These are phyloP conservation scores for Mythimna loreyi DNA, from an alignment of 2,888 invertebrate species.

Conservation along the genomic window DNA sequence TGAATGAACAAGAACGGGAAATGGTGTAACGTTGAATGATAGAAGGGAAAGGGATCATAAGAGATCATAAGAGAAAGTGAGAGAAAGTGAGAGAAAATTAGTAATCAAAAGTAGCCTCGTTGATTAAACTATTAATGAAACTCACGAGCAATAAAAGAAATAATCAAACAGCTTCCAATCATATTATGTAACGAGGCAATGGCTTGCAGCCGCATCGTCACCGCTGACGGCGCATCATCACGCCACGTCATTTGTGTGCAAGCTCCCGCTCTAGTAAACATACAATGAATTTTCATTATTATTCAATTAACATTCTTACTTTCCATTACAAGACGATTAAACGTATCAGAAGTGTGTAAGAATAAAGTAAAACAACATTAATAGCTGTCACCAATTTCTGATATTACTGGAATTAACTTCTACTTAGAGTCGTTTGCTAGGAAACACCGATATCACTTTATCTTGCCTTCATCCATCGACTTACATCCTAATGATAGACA, in stretches of 20 bases:
- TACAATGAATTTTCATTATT: slow-evolving; percentile 8
- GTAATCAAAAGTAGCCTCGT: neutral
- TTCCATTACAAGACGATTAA: slow-evolving; percentile 12
- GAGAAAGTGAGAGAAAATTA: neutral
- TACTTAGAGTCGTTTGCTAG: neutral
- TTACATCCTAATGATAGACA: no score
- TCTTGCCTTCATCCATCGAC: neutral
- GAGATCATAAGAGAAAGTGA: neutral
- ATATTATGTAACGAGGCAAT: slow-evolving; percentile 17
- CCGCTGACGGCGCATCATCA: slow-evolving; percentile 10
- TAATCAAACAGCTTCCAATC: neutral
- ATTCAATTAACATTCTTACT: slow-evolving; percentile 1
- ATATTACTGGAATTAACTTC: neutral
- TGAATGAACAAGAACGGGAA: neutral
- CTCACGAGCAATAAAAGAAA: neutral
- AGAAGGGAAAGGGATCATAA: neutral
- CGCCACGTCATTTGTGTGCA: slow-evolving; percentile 31
- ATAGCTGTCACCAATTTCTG: neutral
- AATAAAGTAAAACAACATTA: slow-evolving; percentile 22
- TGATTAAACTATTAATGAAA: neutral
- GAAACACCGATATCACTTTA: neutral
- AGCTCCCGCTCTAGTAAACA: slow-evolving; percentile 25
- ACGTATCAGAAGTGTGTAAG: slow-evolving; percentile 5
- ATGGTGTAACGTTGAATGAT: neutral
- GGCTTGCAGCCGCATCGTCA: slow-evolving; percentile 16